A percentile compares a stretch with the other conserved stretches of the same genome.
Conservation (phyloP, 2,113 vertebrate species). For the Egretta garzetta region DNA sequence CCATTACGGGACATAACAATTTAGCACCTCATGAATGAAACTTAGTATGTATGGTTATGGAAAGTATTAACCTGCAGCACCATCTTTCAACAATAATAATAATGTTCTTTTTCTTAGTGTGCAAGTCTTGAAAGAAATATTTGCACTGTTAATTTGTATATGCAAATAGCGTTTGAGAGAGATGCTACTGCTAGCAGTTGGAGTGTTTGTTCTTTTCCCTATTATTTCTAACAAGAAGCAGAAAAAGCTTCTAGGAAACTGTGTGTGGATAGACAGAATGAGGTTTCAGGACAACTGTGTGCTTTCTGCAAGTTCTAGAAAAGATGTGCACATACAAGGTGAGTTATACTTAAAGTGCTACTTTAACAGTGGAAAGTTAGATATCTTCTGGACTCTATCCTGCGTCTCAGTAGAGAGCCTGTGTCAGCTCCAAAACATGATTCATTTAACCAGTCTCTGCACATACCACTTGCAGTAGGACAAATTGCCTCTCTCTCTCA, state of each 20-base stretch:
- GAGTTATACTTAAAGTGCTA: neutral
- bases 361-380: neutral
- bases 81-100: neutral
- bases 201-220: neutral
- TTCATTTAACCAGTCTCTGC: neutral
- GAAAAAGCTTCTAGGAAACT: neutral
- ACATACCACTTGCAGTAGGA: neutral
- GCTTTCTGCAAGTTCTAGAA: neutral
- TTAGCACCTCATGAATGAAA: neutral
- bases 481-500: neutral
- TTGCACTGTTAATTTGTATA: neutral
- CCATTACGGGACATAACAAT: neutral
- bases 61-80: neutral
- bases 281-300: neutral
- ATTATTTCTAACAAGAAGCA: neutral
- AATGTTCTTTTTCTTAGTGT: neutral
- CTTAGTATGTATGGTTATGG: neutral
- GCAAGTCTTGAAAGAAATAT: neutral
- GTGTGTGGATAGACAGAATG: neutral
- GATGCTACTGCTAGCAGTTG: neutral
- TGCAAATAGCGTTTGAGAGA: neutral
- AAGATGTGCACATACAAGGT: neutral
- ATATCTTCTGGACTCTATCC: neutral
- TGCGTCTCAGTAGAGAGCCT: neutral
- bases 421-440: neutral